These are phyloP conservation scores for Ormyrus labotus DNA, from an alignment of 2,888 invertebrate genomes.

Conservation along the genomic window DNA sequence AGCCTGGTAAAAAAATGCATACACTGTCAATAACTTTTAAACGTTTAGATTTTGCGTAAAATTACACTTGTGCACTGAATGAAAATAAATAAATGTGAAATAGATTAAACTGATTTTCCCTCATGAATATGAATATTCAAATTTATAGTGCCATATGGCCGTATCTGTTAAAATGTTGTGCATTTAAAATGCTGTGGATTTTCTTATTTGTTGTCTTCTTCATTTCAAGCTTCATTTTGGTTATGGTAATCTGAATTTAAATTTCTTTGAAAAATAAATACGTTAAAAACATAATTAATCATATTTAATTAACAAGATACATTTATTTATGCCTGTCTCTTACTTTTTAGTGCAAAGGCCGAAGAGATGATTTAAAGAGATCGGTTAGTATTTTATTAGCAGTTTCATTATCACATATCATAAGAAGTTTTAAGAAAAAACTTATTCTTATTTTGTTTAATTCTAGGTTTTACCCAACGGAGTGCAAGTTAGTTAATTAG, in stretches of 20 bases:
- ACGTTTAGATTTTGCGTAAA: no score
- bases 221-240: slow-evolving; percentile 62
- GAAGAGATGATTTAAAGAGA: slow-evolving; percentile 61
- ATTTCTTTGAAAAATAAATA: slow-evolving; percentile 9
- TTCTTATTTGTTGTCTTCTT: slow-evolving; percentile 65
- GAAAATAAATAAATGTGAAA: no score
- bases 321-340: slow-evolving; percentile 28
- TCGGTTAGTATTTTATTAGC: slow-evolving; percentile 59
- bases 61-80: no score
- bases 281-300: background rate
- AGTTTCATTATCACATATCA: background rate
- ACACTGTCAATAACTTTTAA: no score
- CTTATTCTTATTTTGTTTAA: background rate
- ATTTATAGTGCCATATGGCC: slow-evolving; percentile 62
- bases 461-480: slow-evolving; percentile 35
- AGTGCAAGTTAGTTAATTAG: slow-evolving; percentile 37
- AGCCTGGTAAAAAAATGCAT: no score
- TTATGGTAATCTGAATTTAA: slow-evolving; percentile 62
- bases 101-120: no score
- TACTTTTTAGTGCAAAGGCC: slow-evolving; percentile 61
- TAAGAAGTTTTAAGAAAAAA: background rate
- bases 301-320: slow-evolving; percentile 8
- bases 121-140: slow-evolving; percentile 53
- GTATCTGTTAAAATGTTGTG: slow-evolving; percentile 60
- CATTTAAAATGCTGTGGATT: slow-evolving; percentile 65